Conservation (phyloP, 2,113 vertebrate species). For the Periophthalmodon schlosseri region DNA sequence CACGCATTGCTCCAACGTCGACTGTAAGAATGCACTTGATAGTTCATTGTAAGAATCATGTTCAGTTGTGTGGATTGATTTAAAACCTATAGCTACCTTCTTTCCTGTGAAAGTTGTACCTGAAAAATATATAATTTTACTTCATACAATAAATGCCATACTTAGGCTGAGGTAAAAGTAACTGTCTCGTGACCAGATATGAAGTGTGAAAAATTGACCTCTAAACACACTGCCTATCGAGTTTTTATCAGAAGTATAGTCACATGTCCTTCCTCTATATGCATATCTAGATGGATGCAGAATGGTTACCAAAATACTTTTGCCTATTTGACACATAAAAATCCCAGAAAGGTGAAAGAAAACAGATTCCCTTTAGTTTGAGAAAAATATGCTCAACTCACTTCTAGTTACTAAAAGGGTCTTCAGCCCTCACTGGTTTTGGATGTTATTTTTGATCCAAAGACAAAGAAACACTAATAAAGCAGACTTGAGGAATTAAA, state of each 20-base stretch:
- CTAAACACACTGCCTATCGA: conserved; percentile 64
- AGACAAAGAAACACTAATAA: conserved; percentile 49
- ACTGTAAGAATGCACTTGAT: conserved; percentile 43
- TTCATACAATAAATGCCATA: conserved; percentile 52
- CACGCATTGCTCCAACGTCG: conserved; percentile 68
- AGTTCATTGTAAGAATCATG: conserved; percentile 56
- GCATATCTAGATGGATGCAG: conserved; percentile 68
- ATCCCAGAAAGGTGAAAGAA: conserved; percentile 67
- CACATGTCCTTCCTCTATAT: conserved; percentile 56
- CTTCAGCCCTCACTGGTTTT: conserved; percentile 72
- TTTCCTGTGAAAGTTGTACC: conserved; percentile 37
- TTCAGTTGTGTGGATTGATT: conserved; percentile 48
- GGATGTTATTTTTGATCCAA: conserved; percentile 77
- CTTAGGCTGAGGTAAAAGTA: conserved; percentile 61
- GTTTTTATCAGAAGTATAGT: conserved; percentile 77
- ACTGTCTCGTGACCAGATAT: conserved; percentile 69
- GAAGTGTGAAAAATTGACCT: conserved; percentile 68
- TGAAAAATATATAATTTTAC: conserved; percentile 55
- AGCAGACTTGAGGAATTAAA: conserved; percentile 65
- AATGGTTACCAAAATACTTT: conserved; percentile 68
- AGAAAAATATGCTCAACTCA: conserved; percentile 80
- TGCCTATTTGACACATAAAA: conserved; percentile 70
- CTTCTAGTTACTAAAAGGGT: conserved; percentile 81
- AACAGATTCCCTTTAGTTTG: conserved; percentile 71
- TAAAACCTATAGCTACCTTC: conserved; percentile 21